These are phyloP conservation scores for Leuciscus idus DNA, from an alignment of 2,113 vertebrate genomes.

Conservation along the genomic window DNA sequence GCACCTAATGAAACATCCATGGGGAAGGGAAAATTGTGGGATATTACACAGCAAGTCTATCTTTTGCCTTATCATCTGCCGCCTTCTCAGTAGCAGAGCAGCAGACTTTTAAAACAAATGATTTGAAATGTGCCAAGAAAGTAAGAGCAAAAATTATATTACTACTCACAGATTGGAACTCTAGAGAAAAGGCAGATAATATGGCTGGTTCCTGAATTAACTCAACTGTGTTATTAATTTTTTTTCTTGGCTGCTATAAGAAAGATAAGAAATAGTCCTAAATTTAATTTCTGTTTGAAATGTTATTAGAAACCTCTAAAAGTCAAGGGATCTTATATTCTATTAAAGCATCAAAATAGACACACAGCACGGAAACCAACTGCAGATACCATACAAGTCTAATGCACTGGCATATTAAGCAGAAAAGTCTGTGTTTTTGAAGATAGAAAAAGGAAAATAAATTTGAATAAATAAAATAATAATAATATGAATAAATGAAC, in stretches of 20 bases:
- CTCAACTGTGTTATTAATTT: neutral
- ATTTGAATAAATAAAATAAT: neutral
- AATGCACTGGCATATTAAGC: conserved; percentile 67
- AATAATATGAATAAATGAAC: neutral
- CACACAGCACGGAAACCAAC: conserved; percentile 84
- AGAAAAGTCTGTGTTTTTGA: neutral
- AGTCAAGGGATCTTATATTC: neutral
- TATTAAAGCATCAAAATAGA: conserved; percentile 69
- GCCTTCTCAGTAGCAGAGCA: conserved; percentile 19
- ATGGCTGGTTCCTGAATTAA: neutral
- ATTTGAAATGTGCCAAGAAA: neutral
- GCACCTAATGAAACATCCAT: conserved; percentile 83
- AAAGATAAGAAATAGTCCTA: neutral
- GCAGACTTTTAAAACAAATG: neutral
- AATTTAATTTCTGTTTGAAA: neutral
- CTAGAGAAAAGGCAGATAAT: conserved; percentile 3
- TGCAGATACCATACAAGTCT: conserved; percentile 87
- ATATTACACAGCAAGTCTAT: conserved; percentile 64
- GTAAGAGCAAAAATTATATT: neutral
- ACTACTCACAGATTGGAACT: neutral
- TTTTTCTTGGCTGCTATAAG: neutral
- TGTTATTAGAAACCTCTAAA: neutral
- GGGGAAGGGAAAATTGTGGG: conserved; percentile 64
- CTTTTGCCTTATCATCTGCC: conserved; percentile 28
- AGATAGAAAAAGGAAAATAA: neutral